Evolutionary conservation across 1,140 invertebrate species (phyloP).

Genomic region (Leptopilina boulardi): DNA sequence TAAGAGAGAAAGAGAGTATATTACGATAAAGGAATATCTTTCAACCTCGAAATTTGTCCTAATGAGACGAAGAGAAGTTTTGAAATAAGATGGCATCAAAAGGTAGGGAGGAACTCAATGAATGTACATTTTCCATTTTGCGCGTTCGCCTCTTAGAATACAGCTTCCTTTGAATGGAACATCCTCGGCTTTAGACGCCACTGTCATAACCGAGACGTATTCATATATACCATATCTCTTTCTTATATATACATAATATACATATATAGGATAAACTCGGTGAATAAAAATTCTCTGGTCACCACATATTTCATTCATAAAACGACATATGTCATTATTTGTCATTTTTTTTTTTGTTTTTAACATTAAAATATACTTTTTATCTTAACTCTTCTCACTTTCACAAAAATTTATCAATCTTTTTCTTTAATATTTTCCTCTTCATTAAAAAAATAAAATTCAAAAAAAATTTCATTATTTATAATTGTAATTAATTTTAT

Average conservation of each 20-base stretch:
- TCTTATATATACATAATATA: too few species aligned
- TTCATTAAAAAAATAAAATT: too few species aligned
- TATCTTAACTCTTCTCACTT: neutral
- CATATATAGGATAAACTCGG: neutral
- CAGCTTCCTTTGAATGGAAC: neutral
- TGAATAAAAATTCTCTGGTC: conserved; percentile 3
- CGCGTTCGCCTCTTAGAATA: neutral
- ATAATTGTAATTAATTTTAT: too few species aligned
- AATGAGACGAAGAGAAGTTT: conserved; percentile 17
- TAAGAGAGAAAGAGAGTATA: conserved; percentile 18
- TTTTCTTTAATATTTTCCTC: neutral
- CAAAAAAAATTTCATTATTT: too few species aligned
- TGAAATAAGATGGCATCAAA: conserved; percentile 9
- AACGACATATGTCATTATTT: conserved; percentile 8
- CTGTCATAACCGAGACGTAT: neutral
- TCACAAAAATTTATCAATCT: neutral
- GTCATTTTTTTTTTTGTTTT: neutral
- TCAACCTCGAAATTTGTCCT: conserved; percentile 1
- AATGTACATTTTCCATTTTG: conserved; percentile 14
- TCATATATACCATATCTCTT: neutral
- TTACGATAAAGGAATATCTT: conserved; percentile 5
- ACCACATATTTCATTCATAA: neutral
- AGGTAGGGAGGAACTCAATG: conserved; percentile 5
- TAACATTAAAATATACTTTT: neutral
- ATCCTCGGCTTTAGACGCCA: neutral